Percentiles rank a stretch among this genome's conserved stretches.
Evolutionary conservation across 2,113 vertebrate species (phyloP).

Genomic region (Hippopotamus amphibius): DNA sequence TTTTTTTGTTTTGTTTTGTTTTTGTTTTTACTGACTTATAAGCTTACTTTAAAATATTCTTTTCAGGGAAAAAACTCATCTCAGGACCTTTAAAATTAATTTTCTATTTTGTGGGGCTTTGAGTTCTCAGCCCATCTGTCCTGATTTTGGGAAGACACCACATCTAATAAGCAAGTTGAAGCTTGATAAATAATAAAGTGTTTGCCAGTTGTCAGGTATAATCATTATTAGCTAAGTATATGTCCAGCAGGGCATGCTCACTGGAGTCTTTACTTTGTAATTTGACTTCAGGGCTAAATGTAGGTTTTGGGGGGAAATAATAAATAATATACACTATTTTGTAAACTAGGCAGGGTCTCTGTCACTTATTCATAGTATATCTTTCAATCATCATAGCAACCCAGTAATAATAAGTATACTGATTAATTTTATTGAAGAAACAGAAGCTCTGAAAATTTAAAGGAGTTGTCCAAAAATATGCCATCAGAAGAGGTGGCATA

Average conservation of each 20-base stretch:
- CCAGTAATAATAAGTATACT: not conserved
- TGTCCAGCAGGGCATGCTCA: not conserved
- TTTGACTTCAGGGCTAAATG: conserved; percentile 1
- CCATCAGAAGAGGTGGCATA: not conserved
- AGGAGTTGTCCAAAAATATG: not conserved
- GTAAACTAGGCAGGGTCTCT: not conserved
- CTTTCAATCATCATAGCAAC: conserved; percentile 40
- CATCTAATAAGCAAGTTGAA: conserved; percentile 37
- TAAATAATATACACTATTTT: not conserved
- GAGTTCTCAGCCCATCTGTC: not conserved
- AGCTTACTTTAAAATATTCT: not conserved
- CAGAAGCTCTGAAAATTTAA: not conserved
- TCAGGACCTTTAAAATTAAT: not conserved
- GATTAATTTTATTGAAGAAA: conserved; percentile 35
- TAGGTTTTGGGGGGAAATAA: not conserved
- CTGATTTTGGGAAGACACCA: not conserved
- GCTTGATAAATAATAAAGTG: conserved; percentile 55
- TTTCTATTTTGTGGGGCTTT: not conserved
- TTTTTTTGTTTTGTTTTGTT: not conserved
- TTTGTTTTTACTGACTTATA: not conserved
- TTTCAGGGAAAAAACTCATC: not conserved
- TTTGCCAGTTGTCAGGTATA: conserved; percentile 31
- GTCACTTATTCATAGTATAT: not conserved
- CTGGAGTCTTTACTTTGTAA: not conserved
- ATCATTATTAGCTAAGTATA: conserved; percentile 33